Conservation (phyloP, 1,140 invertebrate species). For the Scaptomyza montana region DNA sequence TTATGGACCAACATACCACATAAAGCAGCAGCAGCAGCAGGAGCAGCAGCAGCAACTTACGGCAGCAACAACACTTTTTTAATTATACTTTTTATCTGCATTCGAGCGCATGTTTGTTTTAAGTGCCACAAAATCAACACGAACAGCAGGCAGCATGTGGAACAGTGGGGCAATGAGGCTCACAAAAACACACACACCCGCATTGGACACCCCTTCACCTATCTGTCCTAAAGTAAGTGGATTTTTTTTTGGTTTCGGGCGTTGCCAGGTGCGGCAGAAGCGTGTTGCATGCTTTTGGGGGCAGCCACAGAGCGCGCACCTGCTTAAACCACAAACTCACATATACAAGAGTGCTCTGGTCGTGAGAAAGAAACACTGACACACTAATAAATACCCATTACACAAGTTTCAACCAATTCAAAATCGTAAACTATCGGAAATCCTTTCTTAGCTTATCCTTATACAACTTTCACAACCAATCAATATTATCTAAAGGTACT, state of each 20-base stretch:
- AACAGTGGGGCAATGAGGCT: slow-evolving; percentile 7
- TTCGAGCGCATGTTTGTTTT: slow-evolving; percentile 61
- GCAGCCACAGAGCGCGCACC: slow-evolving; percentile 24
- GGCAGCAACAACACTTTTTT: slow-evolving; percentile 57
- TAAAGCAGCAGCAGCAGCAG: slow-evolving; percentile 6
- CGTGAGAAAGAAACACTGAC: not conserved
- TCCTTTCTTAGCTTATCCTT: too few relatives aligned
- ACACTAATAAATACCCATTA: not conserved
- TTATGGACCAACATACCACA: slow-evolving; percentile 44
- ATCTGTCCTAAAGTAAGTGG: not conserved
- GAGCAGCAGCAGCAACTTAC: slow-evolving; percentile 13
- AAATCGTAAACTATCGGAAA: not conserved
- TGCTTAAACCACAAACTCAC: slow-evolving; percentile 24
- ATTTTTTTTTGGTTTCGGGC: not conserved
- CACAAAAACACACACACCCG: slow-evolving; percentile 5
- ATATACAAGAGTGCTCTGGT: not conserved
- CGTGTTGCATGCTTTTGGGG: slow-evolving; percentile 42
- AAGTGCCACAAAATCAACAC: slow-evolving; percentile 56
- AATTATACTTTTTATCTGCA: slow-evolving; percentile 78
- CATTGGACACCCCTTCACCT: slow-evolving; percentile 11
- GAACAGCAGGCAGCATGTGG: slow-evolving; percentile 28
- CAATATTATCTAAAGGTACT: too few relatives aligned
- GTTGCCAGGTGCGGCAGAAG: not conserved
- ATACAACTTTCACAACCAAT: too few relatives aligned
- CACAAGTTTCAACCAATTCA: not conserved